These are phyloP conservation scores for Acronicta aceris DNA, from an alignment of 2,888 invertebrate genomes.

Conservation along the genomic window DNA sequence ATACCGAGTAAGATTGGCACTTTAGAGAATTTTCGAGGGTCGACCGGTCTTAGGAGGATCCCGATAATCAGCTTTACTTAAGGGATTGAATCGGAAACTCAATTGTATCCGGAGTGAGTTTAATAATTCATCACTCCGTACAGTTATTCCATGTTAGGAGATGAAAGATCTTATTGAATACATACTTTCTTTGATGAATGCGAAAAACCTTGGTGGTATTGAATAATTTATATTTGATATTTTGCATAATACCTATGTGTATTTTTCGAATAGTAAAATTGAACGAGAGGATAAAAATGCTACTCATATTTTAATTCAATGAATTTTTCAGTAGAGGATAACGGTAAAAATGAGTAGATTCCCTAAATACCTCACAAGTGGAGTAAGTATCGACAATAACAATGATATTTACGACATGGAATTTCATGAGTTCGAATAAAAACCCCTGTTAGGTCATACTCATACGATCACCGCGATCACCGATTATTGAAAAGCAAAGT, in stretches of 20 bases:
- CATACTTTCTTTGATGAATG: constrained; percentile 65
- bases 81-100: constrained; percentile 86
- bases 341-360: constrained; percentile 20
- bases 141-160: constrained; percentile 70
- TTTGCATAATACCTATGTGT: constrained; percentile 20
- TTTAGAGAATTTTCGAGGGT: constrained; percentile 80
- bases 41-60: constrained; percentile 76
- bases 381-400: constrained; percentile 37
- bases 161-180: constrained; percentile 70
- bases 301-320: constrained; percentile 39
- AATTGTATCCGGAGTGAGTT: constrained; percentile 86
- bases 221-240: constrained; percentile 40
- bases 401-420: constrained; percentile 54
- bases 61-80: constrained; percentile 88
- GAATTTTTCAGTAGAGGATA: constrained; percentile 21
- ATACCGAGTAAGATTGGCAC: constrained; percentile 82
- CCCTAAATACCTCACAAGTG: constrained; percentile 8
- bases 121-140: constrained; percentile 85
- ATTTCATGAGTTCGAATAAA: constrained; percentile 53
- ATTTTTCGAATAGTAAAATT: constrained; percentile 6
- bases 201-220: constrained; percentile 32
- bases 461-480: constrained; percentile 25
- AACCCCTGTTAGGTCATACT: constrained; percentile 42
- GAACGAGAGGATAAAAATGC: constrained; percentile 6
- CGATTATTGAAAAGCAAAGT: constrained; percentile 18